Evolutionary conservation across 2,113 vertebrate genomes (phyloP).

Genomic region (Bubo scandiacus): DNA sequence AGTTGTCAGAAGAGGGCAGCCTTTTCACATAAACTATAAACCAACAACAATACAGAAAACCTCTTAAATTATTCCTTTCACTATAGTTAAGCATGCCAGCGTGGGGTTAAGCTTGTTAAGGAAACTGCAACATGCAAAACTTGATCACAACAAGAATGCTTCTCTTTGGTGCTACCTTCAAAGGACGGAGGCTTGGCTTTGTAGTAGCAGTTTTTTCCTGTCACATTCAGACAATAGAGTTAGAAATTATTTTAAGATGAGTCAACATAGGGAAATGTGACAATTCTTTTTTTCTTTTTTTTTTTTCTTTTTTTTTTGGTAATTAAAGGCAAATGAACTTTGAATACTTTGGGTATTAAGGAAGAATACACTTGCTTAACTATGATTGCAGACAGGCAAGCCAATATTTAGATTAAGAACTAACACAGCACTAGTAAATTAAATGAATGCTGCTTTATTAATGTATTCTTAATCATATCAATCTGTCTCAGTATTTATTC

Average conservation of each 20-base stretch:
- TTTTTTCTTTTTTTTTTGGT: not conserved
- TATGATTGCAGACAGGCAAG: not conserved
- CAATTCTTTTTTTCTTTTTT: not conserved
- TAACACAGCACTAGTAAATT: not conserved
- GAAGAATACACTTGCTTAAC: not conserved
- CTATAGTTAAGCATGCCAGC: not conserved
- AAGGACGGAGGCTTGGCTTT: not conserved
- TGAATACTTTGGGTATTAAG: not conserved
- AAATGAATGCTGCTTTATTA: not conserved
- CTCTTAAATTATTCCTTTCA: not conserved
- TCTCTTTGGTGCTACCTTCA: not conserved
- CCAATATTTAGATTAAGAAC: not conserved
- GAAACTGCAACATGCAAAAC: not conserved
- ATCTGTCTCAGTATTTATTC: conserved; percentile 25
- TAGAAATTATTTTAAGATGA: not conserved
- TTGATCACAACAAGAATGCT: not conserved
- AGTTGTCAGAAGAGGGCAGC: conserved; percentile 68
- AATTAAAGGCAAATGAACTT: not conserved
- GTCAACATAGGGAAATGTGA: not conserved
- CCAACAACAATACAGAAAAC: not conserved
- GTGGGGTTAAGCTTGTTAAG: not conserved
- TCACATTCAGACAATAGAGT: not conserved
- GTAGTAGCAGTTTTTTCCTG: not conserved
- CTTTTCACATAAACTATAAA: conserved; percentile 54
- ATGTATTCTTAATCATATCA: not conserved